Evolutionary conservation across 2,888 invertebrate genomes (phyloP).

Genomic region (Cyclophora albipunctata): DNA sequence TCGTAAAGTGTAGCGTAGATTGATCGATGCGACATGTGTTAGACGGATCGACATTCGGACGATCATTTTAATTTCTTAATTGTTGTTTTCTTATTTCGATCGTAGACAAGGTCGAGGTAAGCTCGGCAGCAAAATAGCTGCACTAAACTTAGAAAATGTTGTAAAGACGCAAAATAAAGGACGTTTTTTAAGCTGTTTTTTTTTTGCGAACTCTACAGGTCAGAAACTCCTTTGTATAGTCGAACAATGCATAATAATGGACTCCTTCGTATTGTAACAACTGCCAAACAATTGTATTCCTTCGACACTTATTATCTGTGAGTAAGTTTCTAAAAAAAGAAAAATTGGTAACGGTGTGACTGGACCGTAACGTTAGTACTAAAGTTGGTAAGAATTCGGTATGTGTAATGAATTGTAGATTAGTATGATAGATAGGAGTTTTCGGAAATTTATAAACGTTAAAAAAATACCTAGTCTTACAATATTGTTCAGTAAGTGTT

Average conservation of each 20-base stretch:
- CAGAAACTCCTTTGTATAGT: conserved; percentile 24
- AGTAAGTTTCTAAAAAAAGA: conserved; percentile 4
- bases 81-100: too few relatives aligned
- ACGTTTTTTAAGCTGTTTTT: too few relatives aligned
- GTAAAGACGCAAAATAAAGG: too few relatives aligned
- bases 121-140: too few relatives aligned
- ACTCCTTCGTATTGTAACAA: conserved; percentile 21
- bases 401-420: conserved; percentile 41
- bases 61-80: conserved; percentile 16
- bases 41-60: conserved; percentile 5
- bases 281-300: conserved; percentile 24
- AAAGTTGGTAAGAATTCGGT: conserved; percentile 25
- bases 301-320: conserved; percentile 17
- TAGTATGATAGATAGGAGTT: conserved; percentile 64
- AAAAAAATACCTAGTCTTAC: conserved; percentile 56
- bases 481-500: conserved; percentile 30
- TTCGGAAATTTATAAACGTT: conserved; percentile 74
- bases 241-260: conserved; percentile 37
- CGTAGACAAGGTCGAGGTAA: too few relatives aligned
- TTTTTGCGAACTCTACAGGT: too few relatives aligned
- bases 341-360: conserved; percentile 29
- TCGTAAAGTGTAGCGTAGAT: background rate
- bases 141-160: too few relatives aligned
- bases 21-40: too few relatives aligned
- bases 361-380: conserved; percentile 36